phyloP scores from a whole-genome alignment of 2,113 vertebrate genomes.

The Herpetotheres cachinnans region DNA sequence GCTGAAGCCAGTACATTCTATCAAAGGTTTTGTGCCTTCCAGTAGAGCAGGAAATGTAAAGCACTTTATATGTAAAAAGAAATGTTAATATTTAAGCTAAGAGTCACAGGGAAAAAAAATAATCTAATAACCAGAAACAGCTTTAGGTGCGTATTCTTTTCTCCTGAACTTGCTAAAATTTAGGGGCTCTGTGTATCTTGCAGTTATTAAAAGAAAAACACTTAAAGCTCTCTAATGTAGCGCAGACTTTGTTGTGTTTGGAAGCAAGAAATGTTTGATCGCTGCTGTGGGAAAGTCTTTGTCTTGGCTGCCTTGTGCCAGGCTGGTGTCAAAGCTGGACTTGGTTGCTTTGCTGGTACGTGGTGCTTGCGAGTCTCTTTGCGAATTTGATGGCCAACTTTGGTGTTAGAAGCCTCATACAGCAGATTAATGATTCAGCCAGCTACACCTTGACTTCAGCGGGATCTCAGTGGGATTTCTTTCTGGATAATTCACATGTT shows the following conservation, averaged over 20 bases:
- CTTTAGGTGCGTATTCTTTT: not conserved
- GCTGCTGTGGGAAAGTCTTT: constrained; percentile 1
- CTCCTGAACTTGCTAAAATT: not conserved
- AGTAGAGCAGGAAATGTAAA: not conserved
- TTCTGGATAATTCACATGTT: not conserved
- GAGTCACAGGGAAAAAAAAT: not conserved
- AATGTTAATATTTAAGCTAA: not conserved
- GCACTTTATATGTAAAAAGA: not conserved
- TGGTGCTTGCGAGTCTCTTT: not conserved
- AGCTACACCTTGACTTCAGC: not conserved
- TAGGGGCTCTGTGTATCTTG: not conserved
- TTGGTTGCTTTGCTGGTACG: not conserved
- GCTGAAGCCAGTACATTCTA: not conserved
- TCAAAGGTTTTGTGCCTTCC: not conserved
- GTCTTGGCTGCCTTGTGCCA: not conserved
- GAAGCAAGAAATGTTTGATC: not conserved
- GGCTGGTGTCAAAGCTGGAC: not conserved
- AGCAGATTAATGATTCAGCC: not conserved
- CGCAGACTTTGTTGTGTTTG: not conserved
- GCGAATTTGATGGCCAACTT: not conserved
- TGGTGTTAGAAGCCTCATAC: not conserved
- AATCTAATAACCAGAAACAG: not conserved
- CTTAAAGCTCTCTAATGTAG: not conserved
- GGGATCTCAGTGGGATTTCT: not conserved
- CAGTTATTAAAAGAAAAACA: not conserved